phyloP scores from a whole-genome alignment of 2,797 vertebrate genomes.

The Gorsachius magnificus region DNA sequence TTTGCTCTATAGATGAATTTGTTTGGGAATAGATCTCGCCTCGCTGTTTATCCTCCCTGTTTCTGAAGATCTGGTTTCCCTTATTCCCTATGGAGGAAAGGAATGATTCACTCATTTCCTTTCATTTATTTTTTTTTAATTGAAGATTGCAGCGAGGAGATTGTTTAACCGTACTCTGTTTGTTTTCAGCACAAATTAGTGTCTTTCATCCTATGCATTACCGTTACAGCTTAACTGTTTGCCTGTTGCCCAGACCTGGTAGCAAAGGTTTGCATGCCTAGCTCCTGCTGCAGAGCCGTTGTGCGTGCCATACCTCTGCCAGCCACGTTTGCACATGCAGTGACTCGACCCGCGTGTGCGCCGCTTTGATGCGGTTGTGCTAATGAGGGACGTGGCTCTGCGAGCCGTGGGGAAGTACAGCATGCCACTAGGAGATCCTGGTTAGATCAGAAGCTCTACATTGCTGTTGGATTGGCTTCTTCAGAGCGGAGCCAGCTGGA shows the following conservation, averaged over 20 bases:
- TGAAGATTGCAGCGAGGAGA: conserved; percentile 19
- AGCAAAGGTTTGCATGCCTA: background rate
- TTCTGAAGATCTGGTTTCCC: conserved; percentile 23
- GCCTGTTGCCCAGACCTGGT: background rate
- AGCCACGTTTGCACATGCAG: background rate
- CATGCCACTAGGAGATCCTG: background rate
- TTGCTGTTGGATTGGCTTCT: background rate
- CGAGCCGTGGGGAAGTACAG: background rate
- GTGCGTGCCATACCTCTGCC: background rate
- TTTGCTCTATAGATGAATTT: conserved; percentile 3
- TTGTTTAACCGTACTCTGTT: background rate
- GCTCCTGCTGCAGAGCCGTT: background rate
- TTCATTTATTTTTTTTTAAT: conserved; percentile 37
- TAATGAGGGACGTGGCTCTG: background rate
- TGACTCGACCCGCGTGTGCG: accelerated
- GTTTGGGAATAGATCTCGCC: conserved; percentile 2
- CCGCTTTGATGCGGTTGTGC: background rate
- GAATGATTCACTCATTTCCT: conserved; percentile 21
- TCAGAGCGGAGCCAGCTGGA: conserved; percentile 43
- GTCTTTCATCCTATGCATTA: background rate
- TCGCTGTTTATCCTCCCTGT: background rate
- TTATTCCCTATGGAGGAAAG: background rate
- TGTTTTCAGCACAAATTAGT: background rate
- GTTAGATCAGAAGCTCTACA: background rate
- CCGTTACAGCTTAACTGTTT: background rate